These are phyloP conservation scores for Burhinus oedicnemus DNA, from an alignment of 2,113 vertebrate species.

Conservation along the genomic window DNA sequence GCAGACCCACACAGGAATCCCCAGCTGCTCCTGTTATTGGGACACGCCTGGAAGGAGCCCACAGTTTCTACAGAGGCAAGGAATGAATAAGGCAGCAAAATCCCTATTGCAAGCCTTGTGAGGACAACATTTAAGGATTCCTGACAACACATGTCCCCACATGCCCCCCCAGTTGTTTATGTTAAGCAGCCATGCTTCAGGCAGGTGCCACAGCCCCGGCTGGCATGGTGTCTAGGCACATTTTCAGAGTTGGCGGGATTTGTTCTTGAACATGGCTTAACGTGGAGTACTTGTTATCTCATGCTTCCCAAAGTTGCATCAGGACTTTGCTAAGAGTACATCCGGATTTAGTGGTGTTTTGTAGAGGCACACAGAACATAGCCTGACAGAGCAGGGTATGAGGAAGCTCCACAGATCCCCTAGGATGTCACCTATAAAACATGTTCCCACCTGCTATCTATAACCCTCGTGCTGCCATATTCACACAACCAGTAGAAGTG, in stretches of 20 bases:
- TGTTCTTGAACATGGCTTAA: background rate
- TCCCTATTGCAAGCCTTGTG: background rate
- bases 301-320: background rate
- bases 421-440: background rate
- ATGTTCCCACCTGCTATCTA: background rate
- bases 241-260: background rate
- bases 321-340: background rate
- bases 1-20: background rate
- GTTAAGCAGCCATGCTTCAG: background rate
- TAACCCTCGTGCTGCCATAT: background rate
- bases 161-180: background rate
- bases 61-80: background rate
- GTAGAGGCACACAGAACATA: background rate
- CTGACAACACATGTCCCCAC: background rate
- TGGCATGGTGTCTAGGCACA: background rate
- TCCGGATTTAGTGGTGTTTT: background rate
- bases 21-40: background rate
- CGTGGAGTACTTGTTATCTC: background rate
- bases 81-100: background rate
- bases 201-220: background rate
- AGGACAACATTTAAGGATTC: background rate
- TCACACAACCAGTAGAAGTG: background rate
- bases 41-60: background rate
- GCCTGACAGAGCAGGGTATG: accelerated
- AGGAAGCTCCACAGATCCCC: background rate